Base-by-base conservation (phyloP, 2,113 vertebrate species). In the Actenoides hombroni region DNA sequence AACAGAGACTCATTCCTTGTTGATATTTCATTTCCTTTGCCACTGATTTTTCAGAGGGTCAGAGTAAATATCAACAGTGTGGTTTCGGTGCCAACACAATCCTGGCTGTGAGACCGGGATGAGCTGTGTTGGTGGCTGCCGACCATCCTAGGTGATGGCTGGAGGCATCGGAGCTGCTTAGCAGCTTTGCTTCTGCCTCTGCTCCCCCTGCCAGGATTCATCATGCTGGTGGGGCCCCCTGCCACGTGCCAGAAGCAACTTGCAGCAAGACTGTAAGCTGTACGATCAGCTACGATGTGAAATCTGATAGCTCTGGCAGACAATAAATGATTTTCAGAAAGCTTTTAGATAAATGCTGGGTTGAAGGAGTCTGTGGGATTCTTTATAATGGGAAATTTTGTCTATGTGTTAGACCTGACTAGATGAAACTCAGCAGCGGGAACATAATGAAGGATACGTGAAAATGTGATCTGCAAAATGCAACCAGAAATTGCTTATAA, bases 221-320 rank as follows among this genome's bases (percentile, higher is more conserved):
- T 70, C 60, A 16, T 2, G 0, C 17, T 11, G 10, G 51, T 20
- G 29, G 11, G 29, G 10, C 20, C 24, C 29, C 15, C 46, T 63
- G 39, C 48, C 71, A 33, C 0, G 0, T 84, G 76, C 69, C 4
- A 2, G 73, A 71, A 67, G n/a, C 56, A 35, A 65, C 80, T 16
- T 29, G 18, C 37, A 70, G 33, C 0, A 5, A 83, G 48, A 42
- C 28, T 0, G 0, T 42, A n/a, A 83, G 29, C 42, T 0, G 0
- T 9, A 5, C 25, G n/a, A 46, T 83, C 33, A 8, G 37, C 46
- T 80, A 5, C 17, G 24, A 15, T 51, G 63, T 80, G 90, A 63
- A 83, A 70, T 59, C 39, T 0, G 0, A 31, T 44, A 51, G 40
- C 42, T 77, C 46, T 85, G 48, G 71, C 31, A 40, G 54, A 77